A percentile compares a stretch with the other conserved stretches of the same genome.
phyloP scores from a whole-genome alignment of 2,113 vertebrate species.

The Colinus virginianus region DNA sequence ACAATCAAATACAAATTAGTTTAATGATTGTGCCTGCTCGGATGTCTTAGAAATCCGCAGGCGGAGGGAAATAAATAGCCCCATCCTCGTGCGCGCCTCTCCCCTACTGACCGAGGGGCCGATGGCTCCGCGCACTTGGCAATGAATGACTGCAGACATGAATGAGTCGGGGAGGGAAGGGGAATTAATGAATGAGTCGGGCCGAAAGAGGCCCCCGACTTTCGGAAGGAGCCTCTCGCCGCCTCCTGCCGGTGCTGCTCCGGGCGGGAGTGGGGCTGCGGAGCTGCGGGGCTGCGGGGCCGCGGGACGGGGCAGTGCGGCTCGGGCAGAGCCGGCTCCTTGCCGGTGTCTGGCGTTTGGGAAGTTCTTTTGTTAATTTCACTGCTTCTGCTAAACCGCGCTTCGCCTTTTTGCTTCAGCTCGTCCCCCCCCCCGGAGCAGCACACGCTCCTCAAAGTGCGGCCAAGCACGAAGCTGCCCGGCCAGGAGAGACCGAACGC shows the following conservation, averaged over 20 bases:
- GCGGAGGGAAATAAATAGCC: constrained; percentile 82
- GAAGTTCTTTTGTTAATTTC: background rate
- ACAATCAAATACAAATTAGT: constrained; percentile 90
- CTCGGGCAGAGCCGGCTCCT: background rate
- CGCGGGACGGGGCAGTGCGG: too few relatives aligned
- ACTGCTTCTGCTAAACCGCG: background rate
- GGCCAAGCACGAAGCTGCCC: background rate
- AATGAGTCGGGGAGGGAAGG: constrained; percentile 62
- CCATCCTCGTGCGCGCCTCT: constrained; percentile 78
- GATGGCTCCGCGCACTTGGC: constrained; percentile 65
- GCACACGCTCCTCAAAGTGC: rapidly evolving
- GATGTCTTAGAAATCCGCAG: constrained; percentile 82
- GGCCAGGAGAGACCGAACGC: background rate
- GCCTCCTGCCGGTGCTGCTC: background rate
- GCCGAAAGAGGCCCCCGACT: constrained; percentile 44
- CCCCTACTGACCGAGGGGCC: constrained; percentile 73
- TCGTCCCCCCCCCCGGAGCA: rapidly evolving
- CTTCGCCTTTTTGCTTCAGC: background rate
- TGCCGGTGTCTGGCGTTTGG: background rate
- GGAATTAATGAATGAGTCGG: constrained; percentile 71
- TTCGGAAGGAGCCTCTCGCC: background rate
- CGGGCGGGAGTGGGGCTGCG: background rate
- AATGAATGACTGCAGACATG: constrained; percentile 63
- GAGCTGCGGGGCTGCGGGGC: background rate
- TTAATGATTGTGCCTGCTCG: constrained; percentile 87